Base-by-base conservation (phyloP, 2,888 invertebrate genomes). In the Criorhina ranunculi region DNA sequence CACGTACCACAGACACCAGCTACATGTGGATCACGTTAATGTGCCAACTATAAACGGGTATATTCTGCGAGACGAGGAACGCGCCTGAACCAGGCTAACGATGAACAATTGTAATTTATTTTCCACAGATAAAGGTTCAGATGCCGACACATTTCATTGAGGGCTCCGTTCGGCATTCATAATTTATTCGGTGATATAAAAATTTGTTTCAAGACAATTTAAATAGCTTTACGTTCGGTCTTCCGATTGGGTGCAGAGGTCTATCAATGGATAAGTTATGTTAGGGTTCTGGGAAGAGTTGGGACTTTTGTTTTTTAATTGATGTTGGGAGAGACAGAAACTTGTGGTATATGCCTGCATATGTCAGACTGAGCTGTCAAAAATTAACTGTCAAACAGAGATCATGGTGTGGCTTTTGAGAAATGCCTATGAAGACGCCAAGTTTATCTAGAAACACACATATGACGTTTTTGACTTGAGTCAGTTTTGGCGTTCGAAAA, bases 31-130 rank as follows among this genome's bases (percentile, higher is more conserved):
- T 59, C 79, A 83, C 44, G 67, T 79, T 83, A 79, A 83, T 83
- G 78, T 78, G 82, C 67, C 60, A 83, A 78, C 82, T 55, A 67
- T 78, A 73, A 78, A 83, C 82, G 59, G 78, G 55, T 73, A 67
- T 44, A 67, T 44, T 57, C 12, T 24, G 12, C 24, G 35, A 35
- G 31, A n/a, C n/a, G 37, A 51, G 57, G 17, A 37, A n/a, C n/a
- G 57, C 37, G 78, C 17, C 42, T 67, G 55, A 55, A 29, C 55
- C 49, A 49, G n/a, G 49, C 59, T 67, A 66, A 67, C 66, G 51
- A 67, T 76, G 67, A 67, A 51, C 77, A 78, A 70, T 70, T 78
- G 59, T 62, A 62, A 57, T 79, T 57, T 62, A 53, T 70, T 57
- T 69, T 67, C 17, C 42, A 8, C 49, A 24, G 46, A 49, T 69